Evolutionary conservation across 1,140 invertebrate species (phyloP).

Genomic region (Apis mellifera): DNA sequence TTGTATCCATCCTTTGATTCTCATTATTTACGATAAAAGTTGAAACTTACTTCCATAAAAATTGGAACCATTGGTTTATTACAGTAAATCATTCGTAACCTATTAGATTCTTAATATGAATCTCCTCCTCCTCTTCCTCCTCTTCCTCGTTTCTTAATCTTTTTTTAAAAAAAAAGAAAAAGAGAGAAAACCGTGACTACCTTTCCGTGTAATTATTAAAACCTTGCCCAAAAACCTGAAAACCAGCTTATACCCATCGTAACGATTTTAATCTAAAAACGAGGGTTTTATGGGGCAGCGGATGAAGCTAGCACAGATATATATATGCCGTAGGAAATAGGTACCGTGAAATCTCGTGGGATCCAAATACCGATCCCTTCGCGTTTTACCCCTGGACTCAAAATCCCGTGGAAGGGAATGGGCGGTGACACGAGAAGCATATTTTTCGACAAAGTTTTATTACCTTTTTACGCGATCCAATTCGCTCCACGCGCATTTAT

Average conservation of each 20-base stretch:
- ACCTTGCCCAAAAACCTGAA: constrained; percentile 26
- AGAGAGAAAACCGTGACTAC: constrained; percentile 4
- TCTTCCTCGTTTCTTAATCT: not conserved
- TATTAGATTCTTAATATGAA: not conserved
- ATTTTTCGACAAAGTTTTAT: constrained; percentile 23
- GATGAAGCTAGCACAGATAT: constrained; percentile 4
- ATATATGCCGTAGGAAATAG: constrained; percentile 37
- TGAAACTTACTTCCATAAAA: too few relatives aligned
- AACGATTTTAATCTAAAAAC: constrained; percentile 59
- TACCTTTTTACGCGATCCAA: not conserved
- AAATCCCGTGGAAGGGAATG: constrained; percentile 27
- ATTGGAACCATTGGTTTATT: too few relatives aligned
- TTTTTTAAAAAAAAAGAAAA: not conserved
- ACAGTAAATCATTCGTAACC: too few relatives aligned
- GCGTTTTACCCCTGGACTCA: constrained; percentile 29
- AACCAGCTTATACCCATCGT: constrained; percentile 36
- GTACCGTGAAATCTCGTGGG: constrained; percentile 38
- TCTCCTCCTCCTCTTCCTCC: too few relatives aligned
- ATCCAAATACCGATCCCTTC: constrained; percentile 29
- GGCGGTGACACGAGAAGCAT: constrained; percentile 26
- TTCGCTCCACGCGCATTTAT: not conserved
- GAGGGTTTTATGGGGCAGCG: constrained; percentile 57
- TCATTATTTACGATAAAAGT: too few relatives aligned
- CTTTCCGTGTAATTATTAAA: constrained; percentile 41
- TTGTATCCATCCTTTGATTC: too few relatives aligned